Conservation (phyloP, 2,888 invertebrate genomes). For the Eurytoma californica region DNA sequence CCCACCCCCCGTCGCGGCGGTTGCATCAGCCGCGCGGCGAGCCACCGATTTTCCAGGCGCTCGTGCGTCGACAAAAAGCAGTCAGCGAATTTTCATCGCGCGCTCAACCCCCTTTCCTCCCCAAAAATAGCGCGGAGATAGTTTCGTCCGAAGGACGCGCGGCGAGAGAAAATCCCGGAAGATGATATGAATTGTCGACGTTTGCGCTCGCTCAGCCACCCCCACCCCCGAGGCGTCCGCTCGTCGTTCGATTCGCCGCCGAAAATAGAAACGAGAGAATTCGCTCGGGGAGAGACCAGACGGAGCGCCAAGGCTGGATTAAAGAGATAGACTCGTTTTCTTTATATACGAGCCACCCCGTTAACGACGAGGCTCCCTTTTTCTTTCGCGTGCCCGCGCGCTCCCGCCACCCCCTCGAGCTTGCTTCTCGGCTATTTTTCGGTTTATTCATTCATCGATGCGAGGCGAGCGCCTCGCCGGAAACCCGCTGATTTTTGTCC, state of each 20-base stretch:
- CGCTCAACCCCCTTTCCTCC: not conserved
- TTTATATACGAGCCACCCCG: slow-evolving; percentile 28
- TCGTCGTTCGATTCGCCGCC: slow-evolving; percentile 48
- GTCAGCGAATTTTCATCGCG: slow-evolving; percentile 6
- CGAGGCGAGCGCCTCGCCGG: slow-evolving; percentile 4
- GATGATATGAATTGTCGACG: slow-evolving; percentile 53
- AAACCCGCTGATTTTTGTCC: not conserved
- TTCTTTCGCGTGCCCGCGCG: not conserved
- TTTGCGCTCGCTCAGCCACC: slow-evolving; percentile 7
- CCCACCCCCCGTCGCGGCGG: not conserved
- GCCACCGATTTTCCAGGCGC: slow-evolving; percentile 2
- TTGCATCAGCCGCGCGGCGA: not conserved
- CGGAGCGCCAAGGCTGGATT: slow-evolving; percentile 62
- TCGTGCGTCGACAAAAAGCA: slow-evolving; percentile 12
- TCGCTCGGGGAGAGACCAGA: slow-evolving; percentile 44
- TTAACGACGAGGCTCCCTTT: slow-evolving; percentile 19
- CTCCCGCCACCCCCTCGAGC: not conserved
- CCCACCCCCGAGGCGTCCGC: not conserved
- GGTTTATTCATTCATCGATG: slow-evolving; percentile 41
- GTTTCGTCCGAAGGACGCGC: slow-evolving; percentile 41
- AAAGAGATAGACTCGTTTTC: slow-evolving; percentile 63
- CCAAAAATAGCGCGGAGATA: slow-evolving; percentile 40
- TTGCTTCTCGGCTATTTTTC: slow-evolving; percentile 19
- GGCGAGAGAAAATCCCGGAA: slow-evolving; percentile 47
- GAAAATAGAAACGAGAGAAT: slow-evolving; percentile 56